Conservation (phyloP, 2,888 invertebrate genomes). For the Sesamia inferens region DNA sequence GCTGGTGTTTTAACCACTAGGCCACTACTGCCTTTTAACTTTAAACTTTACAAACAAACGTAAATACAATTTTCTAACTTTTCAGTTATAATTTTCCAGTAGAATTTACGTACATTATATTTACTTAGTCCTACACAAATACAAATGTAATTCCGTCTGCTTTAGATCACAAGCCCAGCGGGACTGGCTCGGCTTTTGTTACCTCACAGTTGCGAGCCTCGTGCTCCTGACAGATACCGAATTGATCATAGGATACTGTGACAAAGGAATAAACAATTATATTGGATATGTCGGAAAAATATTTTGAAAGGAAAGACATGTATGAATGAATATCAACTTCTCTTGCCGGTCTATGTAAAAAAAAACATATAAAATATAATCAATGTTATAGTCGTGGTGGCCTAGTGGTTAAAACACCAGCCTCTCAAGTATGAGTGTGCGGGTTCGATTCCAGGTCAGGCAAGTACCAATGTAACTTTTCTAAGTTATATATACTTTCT, state of each 20-base stretch:
- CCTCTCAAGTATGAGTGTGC: too few species aligned
- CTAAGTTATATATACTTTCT: too few species aligned
- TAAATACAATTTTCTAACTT: too few species aligned
- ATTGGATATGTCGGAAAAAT: not conserved
- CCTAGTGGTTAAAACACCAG: too few species aligned
- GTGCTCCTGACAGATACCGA: conserved; percentile 34
- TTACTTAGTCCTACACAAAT: conserved; percentile 13
- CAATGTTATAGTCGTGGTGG: too few species aligned
- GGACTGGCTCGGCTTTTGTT: conserved; percentile 51
- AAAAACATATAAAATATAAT: too few species aligned
- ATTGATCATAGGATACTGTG: not conserved
- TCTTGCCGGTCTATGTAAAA: too few species aligned
- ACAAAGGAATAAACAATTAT: conserved; percentile 11
- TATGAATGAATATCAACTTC: not conserved
- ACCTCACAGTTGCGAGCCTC: conserved; percentile 22
- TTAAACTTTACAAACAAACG: not conserved
- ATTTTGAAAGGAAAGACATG: not conserved
- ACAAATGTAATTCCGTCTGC: conserved; percentile 13
- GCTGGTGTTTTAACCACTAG: too few species aligned
- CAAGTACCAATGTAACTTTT: too few species aligned
- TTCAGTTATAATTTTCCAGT: not conserved
- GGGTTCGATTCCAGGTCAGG: too few species aligned
- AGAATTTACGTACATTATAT: conserved; percentile 6
- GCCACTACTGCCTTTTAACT: not conserved
- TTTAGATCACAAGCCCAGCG: conserved; percentile 42